These are phyloP conservation scores for Thermophis baileyi DNA, from an alignment of 2,113 vertebrate species.

Conservation along the genomic window DNA sequence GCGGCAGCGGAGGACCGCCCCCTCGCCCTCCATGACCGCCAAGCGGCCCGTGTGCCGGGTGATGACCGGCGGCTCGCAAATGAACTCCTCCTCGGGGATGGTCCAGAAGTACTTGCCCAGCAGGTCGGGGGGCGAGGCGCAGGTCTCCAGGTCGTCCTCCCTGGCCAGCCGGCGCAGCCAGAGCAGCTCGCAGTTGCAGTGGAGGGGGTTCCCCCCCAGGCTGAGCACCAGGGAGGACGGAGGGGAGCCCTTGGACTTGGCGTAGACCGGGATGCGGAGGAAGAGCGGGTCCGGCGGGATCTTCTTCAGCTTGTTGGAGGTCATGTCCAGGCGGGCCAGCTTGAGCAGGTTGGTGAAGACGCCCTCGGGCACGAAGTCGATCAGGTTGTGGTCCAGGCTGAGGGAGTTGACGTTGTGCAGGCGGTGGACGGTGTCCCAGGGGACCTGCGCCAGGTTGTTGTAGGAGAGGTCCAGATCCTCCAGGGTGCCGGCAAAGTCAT, in stretches of 20 bases:
- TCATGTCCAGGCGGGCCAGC: slow-evolving; percentile 88
- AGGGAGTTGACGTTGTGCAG: slow-evolving; percentile 93
- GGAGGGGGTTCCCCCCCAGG: slow-evolving; percentile 88
- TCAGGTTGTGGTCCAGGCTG: slow-evolving; percentile 90
- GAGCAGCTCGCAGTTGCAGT: slow-evolving; percentile 91
- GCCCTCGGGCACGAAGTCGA: slow-evolving; percentile 83
- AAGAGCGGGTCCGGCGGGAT: slow-evolving; percentile 85
- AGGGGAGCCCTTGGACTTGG: slow-evolving; percentile 71
- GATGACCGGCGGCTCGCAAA: slow-evolving; percentile 85
- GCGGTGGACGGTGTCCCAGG: slow-evolving; percentile 88
- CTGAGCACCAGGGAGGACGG: slow-evolving; percentile 79
- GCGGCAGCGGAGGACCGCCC: slow-evolving; percentile 82
- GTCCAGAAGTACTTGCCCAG: slow-evolving; percentile 94
- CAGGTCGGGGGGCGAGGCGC: slow-evolving; percentile 85
- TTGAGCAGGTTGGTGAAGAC: slow-evolving; percentile 87
- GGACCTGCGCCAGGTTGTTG: slow-evolving; percentile 85
- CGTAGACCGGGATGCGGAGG: slow-evolving; percentile 76
- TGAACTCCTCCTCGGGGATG: slow-evolving; percentile 90
- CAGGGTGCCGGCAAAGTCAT: slow-evolving; percentile 86
- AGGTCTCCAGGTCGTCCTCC: slow-evolving; percentile 89
- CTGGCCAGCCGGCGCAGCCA: slow-evolving; percentile 84
- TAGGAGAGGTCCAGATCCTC: slow-evolving; percentile 94
- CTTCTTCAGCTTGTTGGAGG: slow-evolving; percentile 89
- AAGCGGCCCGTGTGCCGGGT: slow-evolving; percentile 77
- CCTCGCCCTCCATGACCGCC: slow-evolving; percentile 84